Conservation (phyloP, 2,888 invertebrate species). For the Onthophagus sagittarius region DNA sequence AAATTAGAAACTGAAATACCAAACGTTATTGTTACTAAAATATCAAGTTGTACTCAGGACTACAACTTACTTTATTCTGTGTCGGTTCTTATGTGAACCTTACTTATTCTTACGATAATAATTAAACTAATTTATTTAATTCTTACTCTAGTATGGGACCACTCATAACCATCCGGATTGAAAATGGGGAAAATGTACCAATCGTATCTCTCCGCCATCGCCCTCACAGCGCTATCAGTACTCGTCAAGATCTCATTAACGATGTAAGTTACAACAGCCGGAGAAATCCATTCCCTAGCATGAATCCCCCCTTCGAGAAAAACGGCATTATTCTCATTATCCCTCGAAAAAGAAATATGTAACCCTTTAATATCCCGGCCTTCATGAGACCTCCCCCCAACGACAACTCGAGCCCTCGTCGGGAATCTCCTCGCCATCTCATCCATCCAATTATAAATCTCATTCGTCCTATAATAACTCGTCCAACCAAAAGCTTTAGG, state of each 20-base stretch:
- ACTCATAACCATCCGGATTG: slow-evolving; percentile 74
- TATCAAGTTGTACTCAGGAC: too few relatives aligned
- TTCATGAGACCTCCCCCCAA: slow-evolving; percentile 58
- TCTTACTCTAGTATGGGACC: slow-evolving; percentile 59
- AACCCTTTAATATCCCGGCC: slow-evolving; percentile 58
- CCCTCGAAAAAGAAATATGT: slow-evolving; percentile 45
- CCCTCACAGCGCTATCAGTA: slow-evolving; percentile 51
- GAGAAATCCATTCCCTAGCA: slow-evolving; percentile 45
- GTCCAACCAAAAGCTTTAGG: slow-evolving; percentile 54
- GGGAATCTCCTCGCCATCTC: slow-evolving; percentile 50
- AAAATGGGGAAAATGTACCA: slow-evolving; percentile 72
- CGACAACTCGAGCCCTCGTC: slow-evolving; percentile 50
- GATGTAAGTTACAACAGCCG: slow-evolving; percentile 48
- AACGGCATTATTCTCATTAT: slow-evolving; percentile 55
- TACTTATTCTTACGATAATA: too few relatives aligned
- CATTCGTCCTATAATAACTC: slow-evolving; percentile 56
- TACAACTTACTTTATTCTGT: too few relatives aligned
- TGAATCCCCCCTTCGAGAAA: slow-evolving; percentile 60
- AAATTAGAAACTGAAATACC: too few relatives aligned
- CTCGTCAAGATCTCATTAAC: slow-evolving; percentile 68
- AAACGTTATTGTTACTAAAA: too few relatives aligned
- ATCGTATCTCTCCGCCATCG: slow-evolving; percentile 62
- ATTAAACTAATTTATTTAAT: not conserved
- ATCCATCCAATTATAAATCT: slow-evolving; percentile 56
- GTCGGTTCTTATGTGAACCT: too few relatives aligned